Percentiles rank a stretch among this genome's conserved stretches.
phyloP scores from a whole-genome alignment of 2,113 vertebrate species.

The Pollachius pollachius region DNA sequence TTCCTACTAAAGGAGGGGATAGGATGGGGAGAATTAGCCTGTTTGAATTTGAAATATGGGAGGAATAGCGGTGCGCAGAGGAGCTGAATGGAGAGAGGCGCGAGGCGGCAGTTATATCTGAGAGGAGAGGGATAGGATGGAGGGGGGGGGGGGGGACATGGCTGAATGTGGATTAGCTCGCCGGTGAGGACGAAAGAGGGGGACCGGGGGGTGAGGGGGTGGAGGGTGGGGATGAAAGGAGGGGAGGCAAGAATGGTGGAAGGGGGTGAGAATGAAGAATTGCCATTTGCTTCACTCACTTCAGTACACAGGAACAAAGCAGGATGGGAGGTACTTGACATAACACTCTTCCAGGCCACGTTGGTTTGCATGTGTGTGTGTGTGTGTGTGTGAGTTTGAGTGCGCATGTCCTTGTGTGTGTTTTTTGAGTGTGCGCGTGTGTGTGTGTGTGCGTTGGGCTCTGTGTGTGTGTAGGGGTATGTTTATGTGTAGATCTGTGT shows the following conservation, averaged over 20 bases:
- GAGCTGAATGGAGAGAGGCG: slow-evolving; percentile 31
- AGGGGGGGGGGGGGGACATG: slow-evolving; percentile 55
- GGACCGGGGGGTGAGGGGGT: slow-evolving; percentile 66
- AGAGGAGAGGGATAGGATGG: slow-evolving; percentile 70
- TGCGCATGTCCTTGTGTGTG: no score
- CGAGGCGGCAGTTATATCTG: slow-evolving; percentile 28
- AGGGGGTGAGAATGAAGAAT: slow-evolving; percentile 92
- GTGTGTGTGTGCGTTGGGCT: slow-evolving; percentile 26
- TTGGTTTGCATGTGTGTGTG: slow-evolving; percentile 57
- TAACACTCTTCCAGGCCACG: slow-evolving; percentile 94
- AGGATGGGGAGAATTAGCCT: background rate
- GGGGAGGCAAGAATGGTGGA: slow-evolving; percentile 76
- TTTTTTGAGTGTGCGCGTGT: background rate
- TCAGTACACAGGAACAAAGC: slow-evolving; percentile 91
- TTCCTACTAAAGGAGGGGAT: background rate
- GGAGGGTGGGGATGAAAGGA: slow-evolving; percentile 78
- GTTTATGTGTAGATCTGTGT: background rate
- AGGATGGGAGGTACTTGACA: slow-evolving; percentile 97
- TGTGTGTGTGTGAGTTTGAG: slow-evolving; percentile 19
- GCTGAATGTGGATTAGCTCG: slow-evolving; percentile 66
- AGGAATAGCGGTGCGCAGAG: slow-evolving; percentile 34
- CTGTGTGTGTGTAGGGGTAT: background rate
- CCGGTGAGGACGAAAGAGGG: slow-evolving; percentile 40
- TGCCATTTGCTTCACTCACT: slow-evolving; percentile 89
- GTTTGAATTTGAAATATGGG: slow-evolving; percentile 56